phyloP scores from a whole-genome alignment of 2,113 vertebrate species.

The Thinocorus orbignyianus region DNA sequence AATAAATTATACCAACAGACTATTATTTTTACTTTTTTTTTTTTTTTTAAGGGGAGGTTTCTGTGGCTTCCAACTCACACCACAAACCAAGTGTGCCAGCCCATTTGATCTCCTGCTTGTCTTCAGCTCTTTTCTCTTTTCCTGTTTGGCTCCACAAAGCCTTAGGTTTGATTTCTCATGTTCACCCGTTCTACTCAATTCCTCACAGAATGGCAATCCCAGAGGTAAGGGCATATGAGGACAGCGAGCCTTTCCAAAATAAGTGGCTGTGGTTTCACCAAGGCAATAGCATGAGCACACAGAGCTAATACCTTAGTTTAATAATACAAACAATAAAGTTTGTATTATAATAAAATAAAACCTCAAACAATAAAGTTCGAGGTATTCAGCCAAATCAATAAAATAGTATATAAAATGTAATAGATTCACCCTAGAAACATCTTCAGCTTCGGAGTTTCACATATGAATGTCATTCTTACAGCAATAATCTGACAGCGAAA shows the following conservation, averaged over 20 bases:
- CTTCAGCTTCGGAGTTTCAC: neutral
- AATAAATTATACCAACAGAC: neutral
- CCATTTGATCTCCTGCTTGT: neutral
- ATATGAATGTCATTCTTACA: neutral
- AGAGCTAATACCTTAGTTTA: slow-evolving; percentile 33
- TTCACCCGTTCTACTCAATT: neutral
- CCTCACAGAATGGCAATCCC: neutral
- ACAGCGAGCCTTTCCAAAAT: neutral
- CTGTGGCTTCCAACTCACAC: neutral
- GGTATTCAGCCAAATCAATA: neutral
- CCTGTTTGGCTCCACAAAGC: neutral
- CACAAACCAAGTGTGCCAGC: neutral
- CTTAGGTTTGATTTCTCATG: neutral
- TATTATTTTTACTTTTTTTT: neutral
- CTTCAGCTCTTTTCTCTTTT: neutral
- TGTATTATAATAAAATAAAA: too few relatives aligned
- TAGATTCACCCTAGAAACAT: neutral
- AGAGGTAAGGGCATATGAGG: neutral
- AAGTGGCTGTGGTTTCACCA: neutral
- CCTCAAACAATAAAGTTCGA: slow-evolving; percentile 61
- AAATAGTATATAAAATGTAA: neutral
- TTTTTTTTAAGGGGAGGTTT: neutral
- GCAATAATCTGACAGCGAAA: neutral
- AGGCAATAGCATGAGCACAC: neutral
- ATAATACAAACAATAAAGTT: slow-evolving; percentile 59